Percentiles rank a stretch among this genome's conserved stretches.
Conservation (phyloP, 2,113 vertebrate genomes). For the Calidris pygmaea region DNA sequence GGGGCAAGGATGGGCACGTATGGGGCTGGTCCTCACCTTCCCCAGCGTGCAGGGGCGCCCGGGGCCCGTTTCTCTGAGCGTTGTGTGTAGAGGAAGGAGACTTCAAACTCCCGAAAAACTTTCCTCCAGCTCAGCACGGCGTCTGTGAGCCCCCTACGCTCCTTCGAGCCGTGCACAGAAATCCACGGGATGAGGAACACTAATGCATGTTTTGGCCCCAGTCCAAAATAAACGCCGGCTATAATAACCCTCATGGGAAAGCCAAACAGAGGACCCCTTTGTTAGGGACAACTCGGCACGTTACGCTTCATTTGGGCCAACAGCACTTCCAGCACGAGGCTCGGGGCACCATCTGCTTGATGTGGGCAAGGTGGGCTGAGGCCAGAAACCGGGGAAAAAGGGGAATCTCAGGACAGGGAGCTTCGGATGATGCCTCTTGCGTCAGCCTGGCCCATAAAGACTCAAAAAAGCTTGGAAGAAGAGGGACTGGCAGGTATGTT, state of each 20-base stretch:
- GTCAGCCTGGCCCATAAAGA: neutral
- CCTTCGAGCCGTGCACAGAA: neutral
- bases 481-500: neutral
- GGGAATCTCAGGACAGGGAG: slow-evolving; percentile 6
- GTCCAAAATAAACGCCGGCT: slow-evolving; percentile 52
- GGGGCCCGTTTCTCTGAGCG: rapidly evolving
- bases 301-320: slow-evolving; percentile 63
- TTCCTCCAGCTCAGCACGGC: neutral
- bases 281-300: neutral
- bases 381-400: slow-evolving; percentile 18
- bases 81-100: neutral
- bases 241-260: slow-evolving; percentile 53
- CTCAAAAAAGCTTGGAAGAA: neutral
- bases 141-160: neutral
- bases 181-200: slow-evolving; percentile 50
- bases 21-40: neutral
- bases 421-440: neutral
- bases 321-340: slow-evolving; percentile 58
- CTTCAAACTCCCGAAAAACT: neutral
- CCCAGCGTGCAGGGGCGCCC: rapidly evolving
- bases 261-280: slow-evolving; percentile 60
- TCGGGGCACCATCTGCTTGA: slow-evolving; percentile 27
- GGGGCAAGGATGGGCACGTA: rapidly evolving
- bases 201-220: slow-evolving; percentile 54
- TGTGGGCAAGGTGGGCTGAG: slow-evolving; percentile 57